phyloP scores from a whole-genome alignment of 2,113 vertebrate genomes.

The Ptilorrhoa leucosticta region DNA sequence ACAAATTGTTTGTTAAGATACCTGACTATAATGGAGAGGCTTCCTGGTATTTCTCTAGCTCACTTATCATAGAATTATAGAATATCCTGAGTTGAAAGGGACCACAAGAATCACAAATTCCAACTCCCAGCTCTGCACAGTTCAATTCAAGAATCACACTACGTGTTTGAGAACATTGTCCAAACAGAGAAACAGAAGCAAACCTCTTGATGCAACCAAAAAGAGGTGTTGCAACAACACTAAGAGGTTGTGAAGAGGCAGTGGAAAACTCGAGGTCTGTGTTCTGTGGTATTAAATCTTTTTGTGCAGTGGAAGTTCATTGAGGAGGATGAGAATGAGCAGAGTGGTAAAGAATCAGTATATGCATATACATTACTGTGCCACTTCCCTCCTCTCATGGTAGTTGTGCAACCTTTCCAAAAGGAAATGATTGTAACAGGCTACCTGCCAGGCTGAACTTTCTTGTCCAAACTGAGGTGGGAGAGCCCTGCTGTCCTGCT shows the following conservation, averaged over 20 bases:
- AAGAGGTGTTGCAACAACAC: neutral
- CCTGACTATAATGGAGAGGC: neutral
- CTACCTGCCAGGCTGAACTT: neutral
- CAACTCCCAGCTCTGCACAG: neutral
- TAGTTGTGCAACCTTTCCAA: neutral
- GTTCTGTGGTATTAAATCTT: neutral
- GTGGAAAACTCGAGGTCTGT: fast-evolving
- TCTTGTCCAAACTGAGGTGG: neutral
- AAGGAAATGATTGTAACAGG: neutral
- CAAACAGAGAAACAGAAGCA: neutral
- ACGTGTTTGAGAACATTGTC: neutral
- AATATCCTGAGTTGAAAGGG: neutral
- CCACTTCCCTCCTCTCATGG: neutral
- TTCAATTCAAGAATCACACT: neutral
- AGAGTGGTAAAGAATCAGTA: neutral
- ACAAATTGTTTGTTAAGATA: neutral
- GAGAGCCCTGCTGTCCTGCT: neutral
- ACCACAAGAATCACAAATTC: neutral
- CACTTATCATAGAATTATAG: neutral
- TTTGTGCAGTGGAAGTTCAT: neutral
- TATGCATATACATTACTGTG: neutral
- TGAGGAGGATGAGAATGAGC: neutral
- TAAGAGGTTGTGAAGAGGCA: neutral
- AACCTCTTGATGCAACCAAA: neutral
- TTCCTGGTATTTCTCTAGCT: neutral